These are phyloP conservation scores for Sphaerodactylus townsendi DNA, from an alignment of 2,113 vertebrate species.

Conservation along the genomic window DNA sequence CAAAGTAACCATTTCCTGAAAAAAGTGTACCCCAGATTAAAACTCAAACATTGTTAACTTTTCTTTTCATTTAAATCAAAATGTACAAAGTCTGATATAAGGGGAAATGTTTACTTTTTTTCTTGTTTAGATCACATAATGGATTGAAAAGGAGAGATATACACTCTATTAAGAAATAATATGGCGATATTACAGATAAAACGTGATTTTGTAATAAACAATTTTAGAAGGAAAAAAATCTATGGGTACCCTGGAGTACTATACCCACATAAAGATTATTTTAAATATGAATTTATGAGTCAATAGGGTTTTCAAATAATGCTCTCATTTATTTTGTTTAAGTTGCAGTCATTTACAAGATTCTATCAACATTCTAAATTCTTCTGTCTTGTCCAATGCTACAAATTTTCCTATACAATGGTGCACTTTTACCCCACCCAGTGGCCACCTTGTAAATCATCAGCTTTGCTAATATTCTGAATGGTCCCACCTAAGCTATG, in stretches of 20 bases:
- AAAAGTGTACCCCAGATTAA: constrained; percentile 32
- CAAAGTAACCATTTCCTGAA: constrained; percentile 37
- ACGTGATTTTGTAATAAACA: constrained; percentile 23
- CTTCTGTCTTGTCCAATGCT: not conserved
- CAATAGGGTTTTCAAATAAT: not conserved
- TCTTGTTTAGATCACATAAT: too few species aligned
- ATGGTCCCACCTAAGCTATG: not conserved
- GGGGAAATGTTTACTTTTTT: too few species aligned
- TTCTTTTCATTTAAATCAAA: constrained; percentile 4
- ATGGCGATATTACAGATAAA: not conserved
- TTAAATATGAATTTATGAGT: not conserved
- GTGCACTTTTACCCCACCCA: constrained; percentile 68
- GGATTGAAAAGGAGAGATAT: not conserved
- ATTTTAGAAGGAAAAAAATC: not conserved
- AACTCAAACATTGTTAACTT: constrained; percentile 26
- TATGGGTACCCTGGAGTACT: too few species aligned
- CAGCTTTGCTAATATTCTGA: not conserved
- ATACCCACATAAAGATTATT: not conserved
- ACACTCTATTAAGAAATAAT: not conserved
- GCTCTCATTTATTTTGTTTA: not conserved
- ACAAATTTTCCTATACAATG: not conserved
- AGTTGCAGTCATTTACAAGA: rapidly evolving
- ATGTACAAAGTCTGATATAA: not conserved
- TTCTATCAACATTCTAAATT: not conserved
- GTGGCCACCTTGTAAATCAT: constrained; percentile 54